These are phyloP conservation scores for Agrilus mali DNA, from an alignment of 2,888 invertebrate species.

Conservation along the genomic window DNA sequence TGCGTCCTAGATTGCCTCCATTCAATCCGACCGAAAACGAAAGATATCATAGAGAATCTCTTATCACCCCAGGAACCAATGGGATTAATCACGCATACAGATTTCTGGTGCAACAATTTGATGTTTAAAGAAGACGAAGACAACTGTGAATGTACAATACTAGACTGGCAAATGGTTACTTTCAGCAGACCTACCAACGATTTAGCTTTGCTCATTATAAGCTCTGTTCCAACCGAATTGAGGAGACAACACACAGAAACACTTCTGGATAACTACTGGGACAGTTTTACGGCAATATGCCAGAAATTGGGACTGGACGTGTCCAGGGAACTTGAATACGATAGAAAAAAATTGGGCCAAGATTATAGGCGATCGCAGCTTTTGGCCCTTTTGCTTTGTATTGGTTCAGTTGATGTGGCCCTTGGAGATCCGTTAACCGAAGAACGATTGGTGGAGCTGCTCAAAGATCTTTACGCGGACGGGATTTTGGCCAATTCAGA, in stretches of 20 bases:
- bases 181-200: conserved; percentile 68
- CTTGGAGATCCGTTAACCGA: conserved; percentile 65
- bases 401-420: conserved; percentile 71
- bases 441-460: conserved; percentile 58
- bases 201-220: conserved; percentile 57
- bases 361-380: conserved; percentile 56
- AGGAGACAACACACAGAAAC: conserved; percentile 49
- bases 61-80: conserved; percentile 59
- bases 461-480: conserved; percentile 58
- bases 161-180: conserved; percentile 80
- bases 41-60: conserved; percentile 56
- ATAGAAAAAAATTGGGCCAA: conserved; percentile 37
- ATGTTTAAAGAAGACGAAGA: conserved; percentile 45
- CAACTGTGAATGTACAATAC: conserved; percentile 49
- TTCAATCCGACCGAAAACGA: conserved; percentile 50
- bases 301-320: conserved; percentile 49
- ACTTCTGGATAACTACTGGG: conserved; percentile 60
- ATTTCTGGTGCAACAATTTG: conserved; percentile 75
- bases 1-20: conserved; percentile 47
- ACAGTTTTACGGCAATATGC: conserved; percentile 47
- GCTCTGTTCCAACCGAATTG: conserved; percentile 59
- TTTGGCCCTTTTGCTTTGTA: conserved; percentile 62
- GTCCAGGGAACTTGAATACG: conserved; percentile 41
- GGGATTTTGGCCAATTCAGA: conserved; percentile 42
- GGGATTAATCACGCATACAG: conserved; percentile 67